Percentiles rank a stretch among this genome's conserved stretches.
Evolutionary conservation across 2,888 invertebrate species (phyloP).

Genomic region (Adelphocoris suturalis): DNA sequence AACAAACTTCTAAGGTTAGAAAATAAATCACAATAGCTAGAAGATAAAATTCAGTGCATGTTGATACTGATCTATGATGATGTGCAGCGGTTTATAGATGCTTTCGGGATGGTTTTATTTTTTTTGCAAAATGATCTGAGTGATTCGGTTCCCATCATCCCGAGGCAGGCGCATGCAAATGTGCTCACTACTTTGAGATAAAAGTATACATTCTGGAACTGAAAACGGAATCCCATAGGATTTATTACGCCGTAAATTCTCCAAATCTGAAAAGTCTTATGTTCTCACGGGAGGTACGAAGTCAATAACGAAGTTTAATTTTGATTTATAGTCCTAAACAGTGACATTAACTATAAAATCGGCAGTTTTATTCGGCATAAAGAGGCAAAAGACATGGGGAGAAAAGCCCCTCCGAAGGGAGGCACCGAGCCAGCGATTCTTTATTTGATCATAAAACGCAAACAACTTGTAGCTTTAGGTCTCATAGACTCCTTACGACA

Average conservation of each 20-base stretch:
- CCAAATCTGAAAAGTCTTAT: not conserved
- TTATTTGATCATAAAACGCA: slow-evolving; percentile 19
- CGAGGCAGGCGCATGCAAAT: no score
- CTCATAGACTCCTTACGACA: slow-evolving; percentile 36
- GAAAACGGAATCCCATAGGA: not conserved
- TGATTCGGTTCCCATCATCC: no score
- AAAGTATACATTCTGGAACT: not conserved
- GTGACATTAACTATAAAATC: slow-evolving; percentile 12
- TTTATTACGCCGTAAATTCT: not conserved
- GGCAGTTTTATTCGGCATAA: slow-evolving; percentile 26
- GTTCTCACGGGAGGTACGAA: not conserved
- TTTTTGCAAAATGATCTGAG: no score
- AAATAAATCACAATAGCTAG: no score
- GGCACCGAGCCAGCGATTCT: not conserved
- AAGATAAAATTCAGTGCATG: no score
- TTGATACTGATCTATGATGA: no score
- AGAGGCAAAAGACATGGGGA: not conserved
- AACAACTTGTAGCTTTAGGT: slow-evolving; percentile 36
- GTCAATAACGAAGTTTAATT: slow-evolving; percentile 25
- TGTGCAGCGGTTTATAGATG: no score
- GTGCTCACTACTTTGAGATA: no score
- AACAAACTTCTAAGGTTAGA: no score
- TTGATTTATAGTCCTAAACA: slow-evolving; percentile 4
- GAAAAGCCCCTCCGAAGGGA: not conserved
- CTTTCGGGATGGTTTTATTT: no score